Evolutionary conservation across 2,113 vertebrate genomes (phyloP), one percentile per base, ranked within the genome.

Genomic region (Oophaga pumilio): DNA sequence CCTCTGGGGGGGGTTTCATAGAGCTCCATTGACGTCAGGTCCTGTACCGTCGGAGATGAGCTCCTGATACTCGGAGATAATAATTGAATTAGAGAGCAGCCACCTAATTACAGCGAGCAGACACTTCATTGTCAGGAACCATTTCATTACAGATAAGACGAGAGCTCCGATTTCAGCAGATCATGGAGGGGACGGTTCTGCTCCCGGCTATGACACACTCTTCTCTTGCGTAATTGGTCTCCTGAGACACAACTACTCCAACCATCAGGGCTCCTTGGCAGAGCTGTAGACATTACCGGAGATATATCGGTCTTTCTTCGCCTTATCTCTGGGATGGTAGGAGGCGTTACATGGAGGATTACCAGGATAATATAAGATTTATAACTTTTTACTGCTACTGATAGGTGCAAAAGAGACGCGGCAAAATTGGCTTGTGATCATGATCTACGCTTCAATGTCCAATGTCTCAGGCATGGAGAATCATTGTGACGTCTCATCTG

Each of bases 51-150:
- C 81, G 89, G 92, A 90, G 93, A 92, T 94, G 92, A 87, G 89
- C 89, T 85, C 89, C 91, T 91, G 90, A 93, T 93, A 93, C 92
- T 93, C 90, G 90, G 89, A 88, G 87, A 92, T 91, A 92, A 89
- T 95, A 93, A 95, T 94, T 94, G 93, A 96, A 94, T 95, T 93
- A 94, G 93, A 93, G 92, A 93, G 91, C 89, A 91, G 82, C 90
- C 89, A 90, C 91, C 94, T 94, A 93, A 93, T 95, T 93, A 93
- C 69, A 90, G 92, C 90, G 20, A 89, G 91, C 89, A 89, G 93
- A 91, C 93, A 90, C 92, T 89, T 91, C 92, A 94, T 92, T 94
- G 92, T 93, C 92, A 90, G 90, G 87, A 84, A 91, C 90, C 91
- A 87, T 93, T 94, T 94, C 90, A 90, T 94, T 91, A 92, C 92